These are phyloP conservation scores for Stichopus horrens DNA, from an alignment of 53 echinoderm and acorn worm genomes.

Conservation along the genomic window DNA sequence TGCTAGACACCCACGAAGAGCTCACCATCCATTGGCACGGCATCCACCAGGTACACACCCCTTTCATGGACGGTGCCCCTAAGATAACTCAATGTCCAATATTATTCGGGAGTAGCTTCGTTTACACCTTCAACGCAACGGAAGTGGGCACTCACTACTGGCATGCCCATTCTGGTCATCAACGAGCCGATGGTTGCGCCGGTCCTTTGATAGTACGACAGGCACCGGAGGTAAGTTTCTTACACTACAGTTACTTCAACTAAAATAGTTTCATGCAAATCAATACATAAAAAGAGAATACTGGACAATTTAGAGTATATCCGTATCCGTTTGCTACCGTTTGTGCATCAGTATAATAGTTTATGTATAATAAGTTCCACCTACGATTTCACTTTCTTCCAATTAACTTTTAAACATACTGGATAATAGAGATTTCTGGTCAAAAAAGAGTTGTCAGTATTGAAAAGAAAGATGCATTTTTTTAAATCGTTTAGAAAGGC, in stretches of 20 bases:
- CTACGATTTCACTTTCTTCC: no score
- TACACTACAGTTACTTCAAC: neutral
- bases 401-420: no score
- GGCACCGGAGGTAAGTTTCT: constrained; percentile 33
- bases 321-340: no score
- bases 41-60: constrained; percentile 56
- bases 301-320: no score
- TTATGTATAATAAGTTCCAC: no score
- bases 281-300: no score
- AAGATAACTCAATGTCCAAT: constrained; percentile 80
- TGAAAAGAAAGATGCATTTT: no score
- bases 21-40: constrained; percentile 78
- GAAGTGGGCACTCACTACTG: constrained; percentile 65
- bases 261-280: no score
- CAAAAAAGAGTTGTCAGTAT: neutral
- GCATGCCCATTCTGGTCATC: constrained; percentile 92
- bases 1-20: constrained; percentile 57
- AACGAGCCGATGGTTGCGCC: constrained; percentile 85
- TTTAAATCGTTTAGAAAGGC: no score
- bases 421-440: no score
- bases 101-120: constrained; percentile 50
- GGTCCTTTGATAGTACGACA: constrained; percentile 85
- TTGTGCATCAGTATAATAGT: neutral
- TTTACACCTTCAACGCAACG: constrained; percentile 45
- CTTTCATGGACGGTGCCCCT: constrained; percentile 76